Conservation (phyloP, 2,113 vertebrate genomes). For the Lophius piscatorius region DNA sequence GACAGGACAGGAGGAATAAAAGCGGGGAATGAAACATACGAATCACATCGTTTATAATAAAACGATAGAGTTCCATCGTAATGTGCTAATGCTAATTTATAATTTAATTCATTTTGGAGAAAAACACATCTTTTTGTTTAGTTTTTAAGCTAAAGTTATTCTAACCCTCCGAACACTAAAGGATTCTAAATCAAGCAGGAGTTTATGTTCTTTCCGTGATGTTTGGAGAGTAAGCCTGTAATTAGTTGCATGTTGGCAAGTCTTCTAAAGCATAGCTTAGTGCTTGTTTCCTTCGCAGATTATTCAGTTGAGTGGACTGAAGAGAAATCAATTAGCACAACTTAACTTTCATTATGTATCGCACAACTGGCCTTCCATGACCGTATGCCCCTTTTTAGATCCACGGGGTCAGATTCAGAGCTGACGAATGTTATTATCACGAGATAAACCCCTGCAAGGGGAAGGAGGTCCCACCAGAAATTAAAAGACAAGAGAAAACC, state of each 20-base stretch:
- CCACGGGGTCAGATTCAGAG: constrained; percentile 60
- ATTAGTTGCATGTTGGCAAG: constrained; percentile 74
- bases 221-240: constrained; percentile 61
- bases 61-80: too few species aligned
- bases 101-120: constrained; percentile 6
- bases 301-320: constrained; percentile 77
- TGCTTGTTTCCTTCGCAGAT: constrained; percentile 69
- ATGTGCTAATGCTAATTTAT: constrained; percentile 2
- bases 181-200: constrained; percentile 22
- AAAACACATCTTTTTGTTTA: not conserved
- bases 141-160: constrained; percentile 20
- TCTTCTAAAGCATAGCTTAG: constrained; percentile 71
- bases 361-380: constrained; percentile 29
- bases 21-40: too few species aligned
- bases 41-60: too few species aligned
- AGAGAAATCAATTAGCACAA: constrained; percentile 75
- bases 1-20: too few species aligned
- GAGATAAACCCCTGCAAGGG: constrained; percentile 54
- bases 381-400: constrained; percentile 40
- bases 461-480: too few species aligned
- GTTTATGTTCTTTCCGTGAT: constrained; percentile 50
- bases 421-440: constrained; percentile 44
- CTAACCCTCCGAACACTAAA: constrained; percentile 31
- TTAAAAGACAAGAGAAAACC: constrained; percentile 60
- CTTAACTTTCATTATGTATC: constrained; percentile 68